phyloP scores from a whole-genome alignment of 2,113 vertebrate genomes.

The Ornithorhynchus anatinus region DNA sequence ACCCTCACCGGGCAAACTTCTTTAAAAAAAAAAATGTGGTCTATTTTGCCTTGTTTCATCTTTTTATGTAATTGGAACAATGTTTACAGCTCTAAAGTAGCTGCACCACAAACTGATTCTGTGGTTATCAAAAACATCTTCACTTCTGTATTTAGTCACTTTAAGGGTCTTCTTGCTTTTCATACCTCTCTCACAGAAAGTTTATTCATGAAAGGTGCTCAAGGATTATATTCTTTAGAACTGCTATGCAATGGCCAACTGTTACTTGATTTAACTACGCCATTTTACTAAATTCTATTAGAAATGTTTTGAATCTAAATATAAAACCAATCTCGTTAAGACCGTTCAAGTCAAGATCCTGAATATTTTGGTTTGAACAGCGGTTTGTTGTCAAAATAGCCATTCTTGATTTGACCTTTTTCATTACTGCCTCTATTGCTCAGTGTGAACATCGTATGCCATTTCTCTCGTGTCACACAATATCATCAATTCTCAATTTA shows the following conservation, averaged over 20 bases:
- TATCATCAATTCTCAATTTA: no score
- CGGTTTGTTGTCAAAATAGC: background rate
- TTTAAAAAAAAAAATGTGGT: background rate
- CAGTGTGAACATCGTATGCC: no score
- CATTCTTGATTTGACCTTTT: no score
- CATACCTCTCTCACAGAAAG: constrained; percentile 1
- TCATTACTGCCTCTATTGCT: no score
- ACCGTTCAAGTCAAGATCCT: background rate
- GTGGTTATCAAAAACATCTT: constrained; percentile 2
- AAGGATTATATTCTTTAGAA: background rate
- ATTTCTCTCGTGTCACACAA: no score
- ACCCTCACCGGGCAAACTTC: background rate
- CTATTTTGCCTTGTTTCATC: background rate
- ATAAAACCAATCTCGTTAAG: background rate
- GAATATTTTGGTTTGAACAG: background rate
- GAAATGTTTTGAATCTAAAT: background rate
- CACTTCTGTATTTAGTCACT: background rate
- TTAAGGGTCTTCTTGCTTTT: constrained; percentile 3
- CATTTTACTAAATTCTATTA: no score
- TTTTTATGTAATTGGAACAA: background rate
- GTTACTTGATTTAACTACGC: background rate
- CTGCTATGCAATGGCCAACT: background rate
- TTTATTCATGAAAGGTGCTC: background rate
- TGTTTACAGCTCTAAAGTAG: background rate
- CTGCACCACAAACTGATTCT: background rate